phyloP scores from a whole-genome alignment of 2,888 invertebrate genomes.

The Glyphotaelius pellucidus region DNA sequence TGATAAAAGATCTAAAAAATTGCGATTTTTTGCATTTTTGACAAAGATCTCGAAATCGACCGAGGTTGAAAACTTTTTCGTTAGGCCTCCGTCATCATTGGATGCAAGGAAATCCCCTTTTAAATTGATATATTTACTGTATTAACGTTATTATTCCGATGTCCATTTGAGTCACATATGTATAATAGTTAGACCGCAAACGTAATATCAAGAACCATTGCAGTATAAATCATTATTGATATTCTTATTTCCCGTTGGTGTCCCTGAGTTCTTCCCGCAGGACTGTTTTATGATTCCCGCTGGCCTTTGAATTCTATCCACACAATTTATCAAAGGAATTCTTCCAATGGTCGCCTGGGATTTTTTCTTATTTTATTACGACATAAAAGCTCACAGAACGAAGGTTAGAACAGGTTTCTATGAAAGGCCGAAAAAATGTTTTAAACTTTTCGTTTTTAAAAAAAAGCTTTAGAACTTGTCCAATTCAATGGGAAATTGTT shows the following conservation, averaged over 20 bases:
- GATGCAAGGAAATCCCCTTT: no score
- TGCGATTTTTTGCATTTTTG: no score
- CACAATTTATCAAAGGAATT: not conserved
- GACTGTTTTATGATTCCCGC: not conserved
- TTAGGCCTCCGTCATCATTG: no score
- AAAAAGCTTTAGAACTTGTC: not conserved
- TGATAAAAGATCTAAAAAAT: no score
- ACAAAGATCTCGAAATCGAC: no score
- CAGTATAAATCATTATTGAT: not conserved
- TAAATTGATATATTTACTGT: no score
- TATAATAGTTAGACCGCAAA: not conserved
- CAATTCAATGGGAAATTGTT: no score
- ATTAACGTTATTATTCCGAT: not conserved
- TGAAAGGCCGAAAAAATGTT: not conserved
- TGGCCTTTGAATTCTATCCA: not conserved
- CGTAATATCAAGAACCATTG: not conserved
- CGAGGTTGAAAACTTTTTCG: no score
- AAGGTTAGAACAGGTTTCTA: not conserved
- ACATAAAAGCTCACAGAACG: not conserved
- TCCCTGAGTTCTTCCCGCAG: not conserved
- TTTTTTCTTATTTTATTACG: not conserved
- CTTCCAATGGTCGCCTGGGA: not conserved
- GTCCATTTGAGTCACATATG: not conserved
- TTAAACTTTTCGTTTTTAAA: not conserved
- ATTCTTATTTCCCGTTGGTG: not conserved